A percentile compares a stretch with the other conserved stretches of the same genome.
Evolutionary conservation across 2,113 vertebrate species (phyloP).

Genomic region (Pluvialis apricaria): DNA sequence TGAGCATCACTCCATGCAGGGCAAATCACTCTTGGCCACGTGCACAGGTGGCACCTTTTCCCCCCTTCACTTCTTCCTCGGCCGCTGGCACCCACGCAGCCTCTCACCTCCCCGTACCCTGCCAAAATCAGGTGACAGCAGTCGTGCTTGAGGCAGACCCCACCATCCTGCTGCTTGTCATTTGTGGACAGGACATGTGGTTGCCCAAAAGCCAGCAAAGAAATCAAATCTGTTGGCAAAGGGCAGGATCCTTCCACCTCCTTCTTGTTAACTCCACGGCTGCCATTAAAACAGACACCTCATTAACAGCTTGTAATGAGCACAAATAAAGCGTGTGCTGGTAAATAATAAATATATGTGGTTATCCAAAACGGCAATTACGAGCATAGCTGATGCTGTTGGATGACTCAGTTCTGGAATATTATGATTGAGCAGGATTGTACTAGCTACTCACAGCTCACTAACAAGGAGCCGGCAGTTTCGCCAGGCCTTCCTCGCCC

Average conservation of each 20-base stretch:
- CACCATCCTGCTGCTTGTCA: background rate
- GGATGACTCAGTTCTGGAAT: slow-evolving; percentile 1
- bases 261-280: background rate
- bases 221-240: slow-evolving; percentile 15
- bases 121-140: background rate
- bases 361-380: slow-evolving; percentile 36
- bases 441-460: background rate
- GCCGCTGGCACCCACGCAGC: no score
- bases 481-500: background rate
- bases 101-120: background rate
- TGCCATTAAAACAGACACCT: slow-evolving; percentile 26
- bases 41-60: background rate
- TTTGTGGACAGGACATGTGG: background rate
- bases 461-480: background rate
- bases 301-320: slow-evolving; percentile 59
- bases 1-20: rapidly evolving
- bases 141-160: background rate
- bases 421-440: background rate
- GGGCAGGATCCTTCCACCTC: background rate
- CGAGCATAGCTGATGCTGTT: background rate
- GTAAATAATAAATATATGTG: slow-evolving; percentile 61
- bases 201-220: background rate
- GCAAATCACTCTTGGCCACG: background rate
- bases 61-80: background rate
- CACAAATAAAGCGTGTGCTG: slow-evolving; percentile 22